Base-by-base conservation (phyloP, 1,140 invertebrate genomes). In the Eciton burchellii region DNA sequence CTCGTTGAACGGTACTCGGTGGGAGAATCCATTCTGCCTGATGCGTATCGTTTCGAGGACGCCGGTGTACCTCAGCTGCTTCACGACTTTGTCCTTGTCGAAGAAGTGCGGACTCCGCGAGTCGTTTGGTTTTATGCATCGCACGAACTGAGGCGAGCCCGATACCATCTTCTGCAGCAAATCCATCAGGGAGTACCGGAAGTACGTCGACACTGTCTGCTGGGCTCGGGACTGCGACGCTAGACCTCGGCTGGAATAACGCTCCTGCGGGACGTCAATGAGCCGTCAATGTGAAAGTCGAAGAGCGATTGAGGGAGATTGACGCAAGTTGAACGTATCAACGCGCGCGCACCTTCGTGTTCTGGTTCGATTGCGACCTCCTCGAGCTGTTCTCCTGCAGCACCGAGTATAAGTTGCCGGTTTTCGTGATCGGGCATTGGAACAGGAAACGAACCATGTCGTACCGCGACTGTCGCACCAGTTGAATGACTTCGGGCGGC, bases 61-160 rank as follows among this genome's bases (percentile, higher is more conserved):
- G 1, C 97, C 97, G 0, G 97, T 97, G 86, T 97, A 98, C 43
- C 96, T 94, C 14, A 98, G 92, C 89, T 98, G 97, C 72, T 96
- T 95, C 16, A 96, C 91, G 21, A 98, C 96, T 92, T 97, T 97
- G 5, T 95, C 94, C 8, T 95, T 94, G 85, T 97, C 96, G 90
- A 97, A 97, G 71, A 94, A 93, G 83, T 95, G 95, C 0, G 97
- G 95, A 47, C 95, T 94, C 83, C 96, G 95, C 35, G 95, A 94
- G 86, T 97, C 96, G 90, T 98, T 98, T 5, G 97, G 97, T 93
- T 97, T 97, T 54, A 98, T 95, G 85, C 97, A 98, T 82, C 97
- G 95, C 14, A 98, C 96, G 93, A 98, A 98, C 91, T 97, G 97
- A 3, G 97, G 97, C 8, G 95, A 95, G 0, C 95, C 95, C 45